Base-by-base conservation (phyloP, 2,113 vertebrate species). In the Sebastes fasciatus region DNA sequence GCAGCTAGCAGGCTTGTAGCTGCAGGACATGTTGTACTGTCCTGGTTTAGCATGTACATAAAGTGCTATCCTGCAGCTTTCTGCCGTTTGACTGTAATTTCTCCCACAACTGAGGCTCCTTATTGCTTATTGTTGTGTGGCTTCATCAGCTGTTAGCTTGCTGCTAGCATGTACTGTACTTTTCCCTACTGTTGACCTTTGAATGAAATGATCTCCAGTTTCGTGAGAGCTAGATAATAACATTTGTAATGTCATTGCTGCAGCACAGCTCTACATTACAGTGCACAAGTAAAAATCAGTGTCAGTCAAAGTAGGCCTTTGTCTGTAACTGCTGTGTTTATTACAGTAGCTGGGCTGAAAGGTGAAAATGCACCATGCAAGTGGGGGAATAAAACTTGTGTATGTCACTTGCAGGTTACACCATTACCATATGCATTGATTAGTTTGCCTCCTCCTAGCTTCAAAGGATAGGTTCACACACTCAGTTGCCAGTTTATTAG, bases 131-230 rank as follows among this genome's bases (percentile, higher is more conserved):
- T 13, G 14, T 43, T 42, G 14, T 17, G 66, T 7, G 9, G 11
- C 13, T 79, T 64, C 6, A 45, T 76, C 85, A 92, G 77, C 82
- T 90, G 90, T 87, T 88, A 88, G 82, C 88, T 54, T 66, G 7
- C n/a, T 57, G 81, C 82, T 82, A 77, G 67, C 84, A 45, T 40
- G 12, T 19, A 19, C 43, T 62, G 49, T 69, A 67, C 73, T 79
- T 72, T 80, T 6, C 42, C 74, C 52, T 46, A 34, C 43, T 61
- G 16, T 46, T 58, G 54, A 42, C 13, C 54, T 9, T 0, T 66
- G 9, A 58, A 10, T 54, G 17, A 0, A 12, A 43, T 4, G 70
- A 52, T 52, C 49, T 52, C 6, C 2, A 6, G 17, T 48, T 34
- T 63, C 3, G 40, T 19, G 14, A 46, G 40, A 26, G 13, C 9